Base-by-base conservation (phyloP, 2,113 vertebrate species). In the Apteryx owenii region DNA sequence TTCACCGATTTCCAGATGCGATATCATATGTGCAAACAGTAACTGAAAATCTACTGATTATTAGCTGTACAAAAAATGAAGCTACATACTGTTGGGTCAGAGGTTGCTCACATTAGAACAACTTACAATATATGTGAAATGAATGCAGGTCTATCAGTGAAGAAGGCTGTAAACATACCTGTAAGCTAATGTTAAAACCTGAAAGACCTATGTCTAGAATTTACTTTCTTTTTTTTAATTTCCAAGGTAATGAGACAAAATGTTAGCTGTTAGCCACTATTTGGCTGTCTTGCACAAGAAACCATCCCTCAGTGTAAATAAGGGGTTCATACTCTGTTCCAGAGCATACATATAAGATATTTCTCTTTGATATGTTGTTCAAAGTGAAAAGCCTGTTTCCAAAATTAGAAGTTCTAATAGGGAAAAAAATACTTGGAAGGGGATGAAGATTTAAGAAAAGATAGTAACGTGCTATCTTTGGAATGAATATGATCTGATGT, bases 381-480 rank as follows among this genome's bases (percentile, higher is more conserved):
- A 90, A 96, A 96, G 86, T 36, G 53, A 95, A 97, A 95, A 72
- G 0, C 1, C 5, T 36, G n/a, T 65, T 90, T 88, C 82, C n/a
- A 84, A 94, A 96, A 81, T 93, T 68, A 90, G 64, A 90, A 93
- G 48, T 81, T 93, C 42, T 79, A 81, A 79, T 29, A 65, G 28
- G 3, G 5, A 29, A 36, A 64, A 70, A 90, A 54, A 60, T 7
- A 66, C 38, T 79, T 80, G 54, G 19, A 86, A 64, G 61, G 2
- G 28, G 33, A 22, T 78, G 61, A 88, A 90, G 85, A 84, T 5
- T 51, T 28, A 86, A 78, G 28, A 71, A 78, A 92, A 94, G 42
- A 61, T 69, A 92, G 56, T 68, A 66, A 33, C 22, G 5, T 62
- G 42, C 48, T 93, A 7, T 65, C 77, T 90, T 84, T 72, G 72